Percentiles rank a stretch among this genome's conserved stretches.
Conservation (phyloP, 2,888 invertebrate genomes). For the Subacronicta megacephala region DNA sequence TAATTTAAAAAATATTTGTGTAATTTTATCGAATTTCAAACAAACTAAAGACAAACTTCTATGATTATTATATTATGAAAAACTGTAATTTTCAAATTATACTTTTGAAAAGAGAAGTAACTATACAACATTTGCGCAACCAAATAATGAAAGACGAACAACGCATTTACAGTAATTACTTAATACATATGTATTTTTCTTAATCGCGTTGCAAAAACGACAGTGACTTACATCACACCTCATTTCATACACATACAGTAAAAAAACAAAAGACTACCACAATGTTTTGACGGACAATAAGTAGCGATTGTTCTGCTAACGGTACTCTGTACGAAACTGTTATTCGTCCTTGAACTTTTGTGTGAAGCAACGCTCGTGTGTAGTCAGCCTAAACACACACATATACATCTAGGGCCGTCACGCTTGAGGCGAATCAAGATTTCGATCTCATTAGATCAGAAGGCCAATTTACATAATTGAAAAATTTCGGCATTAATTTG, state of each 20-base stretch:
- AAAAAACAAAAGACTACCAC: constrained; percentile 20
- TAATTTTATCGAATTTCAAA: too few relatives aligned
- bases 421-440: background rate
- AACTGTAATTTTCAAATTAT: too few relatives aligned
- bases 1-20: too few relatives aligned
- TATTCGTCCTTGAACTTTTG: constrained; percentile 54
- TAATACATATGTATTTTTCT: constrained; percentile 18
- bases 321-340: constrained; percentile 44
- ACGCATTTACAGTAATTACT: constrained; percentile 13
- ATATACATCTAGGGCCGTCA: constrained; percentile 14
- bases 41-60: too few relatives aligned
- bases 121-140: background rate
- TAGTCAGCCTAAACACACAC: constrained; percentile 28
- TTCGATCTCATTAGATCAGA: background rate
- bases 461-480: too few relatives aligned
- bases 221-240: constrained; percentile 26
- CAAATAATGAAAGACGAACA: background rate
- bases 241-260: constrained; percentile 5
- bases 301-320: constrained; percentile 40
- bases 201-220: constrained; percentile 13
- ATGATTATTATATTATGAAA: too few relatives aligned
- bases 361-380: constrained; percentile 30
- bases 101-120: too few relatives aligned
- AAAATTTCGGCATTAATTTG: too few relatives aligned
- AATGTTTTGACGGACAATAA: constrained; percentile 13